Percentiles rank a stretch among this genome's conserved stretches.
Conservation (phyloP, 2,113 vertebrate species). For the Tiliqua scincoides region DNA sequence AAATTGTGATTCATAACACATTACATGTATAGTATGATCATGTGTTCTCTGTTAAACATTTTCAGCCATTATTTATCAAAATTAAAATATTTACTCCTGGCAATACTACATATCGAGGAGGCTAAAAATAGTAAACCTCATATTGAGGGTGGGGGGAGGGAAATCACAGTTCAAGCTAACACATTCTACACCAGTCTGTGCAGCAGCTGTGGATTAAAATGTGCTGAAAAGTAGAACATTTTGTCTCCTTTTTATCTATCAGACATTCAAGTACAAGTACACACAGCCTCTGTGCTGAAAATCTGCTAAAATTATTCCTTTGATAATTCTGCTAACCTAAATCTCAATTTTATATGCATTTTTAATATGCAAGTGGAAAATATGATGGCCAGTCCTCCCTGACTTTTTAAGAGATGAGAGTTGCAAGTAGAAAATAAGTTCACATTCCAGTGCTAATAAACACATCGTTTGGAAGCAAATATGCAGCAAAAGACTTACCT, state of each 20-base stretch:
- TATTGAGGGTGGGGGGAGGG: slow-evolving; percentile 67
- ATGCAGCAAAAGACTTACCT: background rate
- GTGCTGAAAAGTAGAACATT: slow-evolving; percentile 86
- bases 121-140: slow-evolving; percentile 82
- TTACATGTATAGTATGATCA: background rate
- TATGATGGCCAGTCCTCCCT: slow-evolving; percentile 35
- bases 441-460: background rate
- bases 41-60: slow-evolving; percentile 70
- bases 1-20: background rate
- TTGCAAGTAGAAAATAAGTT: slow-evolving; percentile 28
- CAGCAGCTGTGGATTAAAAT: slow-evolving; percentile 84
- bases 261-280: slow-evolving; percentile 77
- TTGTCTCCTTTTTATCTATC: slow-evolving; percentile 81
- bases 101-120: slow-evolving; percentile 74
- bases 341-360: slow-evolving; percentile 39
- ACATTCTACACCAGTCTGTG: slow-evolving; percentile 79
- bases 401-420: slow-evolving; percentile 45
- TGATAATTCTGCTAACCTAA: slow-evolving; percentile 60
- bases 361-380: slow-evolving; percentile 15
- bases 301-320: slow-evolving; percentile 71
- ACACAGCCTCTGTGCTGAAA: slow-evolving; percentile 68
- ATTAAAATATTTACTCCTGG: slow-evolving; percentile 74
- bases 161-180: slow-evolving; percentile 82
- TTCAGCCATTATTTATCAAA: slow-evolving; percentile 64
- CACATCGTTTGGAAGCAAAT: background rate